Conservation (phyloP, 92 coral and sea anemone genomes). For the Blastomussa wellsi region DNA sequence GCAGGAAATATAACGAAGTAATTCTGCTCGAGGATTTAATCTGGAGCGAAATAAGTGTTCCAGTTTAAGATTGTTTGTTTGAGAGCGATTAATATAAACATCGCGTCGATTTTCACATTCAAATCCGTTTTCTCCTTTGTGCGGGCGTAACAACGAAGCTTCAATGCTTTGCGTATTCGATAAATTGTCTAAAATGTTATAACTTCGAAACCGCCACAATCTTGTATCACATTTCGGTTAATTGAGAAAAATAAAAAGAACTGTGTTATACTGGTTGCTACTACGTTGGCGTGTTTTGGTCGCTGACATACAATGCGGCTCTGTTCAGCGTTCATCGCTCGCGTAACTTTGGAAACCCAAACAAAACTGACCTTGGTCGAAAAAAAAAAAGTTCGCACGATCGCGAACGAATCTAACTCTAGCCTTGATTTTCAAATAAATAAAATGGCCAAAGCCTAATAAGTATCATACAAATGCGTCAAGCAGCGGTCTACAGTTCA, state of each 20-base stretch:
- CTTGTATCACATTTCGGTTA: neutral
- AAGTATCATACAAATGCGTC: neutral
- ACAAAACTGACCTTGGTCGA: conserved; percentile 19
- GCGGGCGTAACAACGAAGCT: neutral
- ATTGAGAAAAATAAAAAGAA: neutral
- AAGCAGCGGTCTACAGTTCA: conserved; percentile 1
- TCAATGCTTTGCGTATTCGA: neutral
- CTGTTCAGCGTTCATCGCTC: conserved; percentile 10
- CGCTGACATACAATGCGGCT: neutral
- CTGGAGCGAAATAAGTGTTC: neutral
- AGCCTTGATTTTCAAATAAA: neutral
- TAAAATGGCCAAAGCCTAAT: conserved; percentile 26
- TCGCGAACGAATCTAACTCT: neutral
- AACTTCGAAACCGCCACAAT: neutral
- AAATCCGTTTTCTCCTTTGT: neutral
- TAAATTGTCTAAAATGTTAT: neutral
- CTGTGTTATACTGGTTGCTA: neutral
- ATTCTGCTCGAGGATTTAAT: conserved; percentile 8
- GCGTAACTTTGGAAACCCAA: conserved; percentile 20
- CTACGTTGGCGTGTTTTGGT: neutral
- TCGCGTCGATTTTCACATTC: conserved; percentile 6
- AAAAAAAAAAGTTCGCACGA: neutral
- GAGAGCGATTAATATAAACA: conserved; percentile 30
- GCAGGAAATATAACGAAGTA: neutral
- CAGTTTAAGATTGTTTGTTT: conserved; percentile 33